Base-by-base conservation (phyloP, 2,888 invertebrate species). In the Athrips mouffetella region DNA sequence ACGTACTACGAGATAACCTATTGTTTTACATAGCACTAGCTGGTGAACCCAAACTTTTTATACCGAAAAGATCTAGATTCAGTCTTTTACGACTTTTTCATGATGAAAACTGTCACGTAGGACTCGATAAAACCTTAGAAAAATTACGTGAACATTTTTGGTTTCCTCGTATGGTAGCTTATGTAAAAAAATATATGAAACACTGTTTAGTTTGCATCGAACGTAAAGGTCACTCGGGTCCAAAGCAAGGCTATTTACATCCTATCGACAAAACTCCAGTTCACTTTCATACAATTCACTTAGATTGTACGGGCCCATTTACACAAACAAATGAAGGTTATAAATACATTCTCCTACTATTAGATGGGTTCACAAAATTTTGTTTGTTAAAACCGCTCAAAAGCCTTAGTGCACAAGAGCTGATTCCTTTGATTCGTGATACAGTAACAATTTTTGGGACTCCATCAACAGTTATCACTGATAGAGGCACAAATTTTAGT, bases 281-380 rank as follows among this genome's bases (percentile, higher is more conserved):
- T 0, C 76, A 73, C 1, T 78, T 76, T 48, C 60, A 76, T 29
- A 74, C 70, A 0, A 15, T 79, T 1, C 73, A 79, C 48, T 30
- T 76, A 0, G 79, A 80, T 53, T 77, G 79, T 52, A 44, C 79
- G 1, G 75, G 76, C 1, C 75, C 74, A 1, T 80, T 76, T 50
- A 53, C 57, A 13, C 57, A 55, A 13, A 69, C 65, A 16, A 52
- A 45, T 3, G 57, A 47, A 1, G 61, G 59, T 8, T 74, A 76
- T 49, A 56, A 50, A 4, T 55, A 73, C 27, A 42, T 79, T 10
- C 42, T 80, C n/a, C 62, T 61, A 0, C 46, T 63, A 1, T 59
- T 79, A 0, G 75, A 76, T 39, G 70, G 57, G 0, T 75, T 78
- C 35, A 74, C 71, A 0, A 74, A 76, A 48, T 74, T 65, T 51